Evolutionary conservation across 30 jellyfish, hydroid and myxozoan species (phyloP).

Genomic region (Aurelia aurita): DNA sequence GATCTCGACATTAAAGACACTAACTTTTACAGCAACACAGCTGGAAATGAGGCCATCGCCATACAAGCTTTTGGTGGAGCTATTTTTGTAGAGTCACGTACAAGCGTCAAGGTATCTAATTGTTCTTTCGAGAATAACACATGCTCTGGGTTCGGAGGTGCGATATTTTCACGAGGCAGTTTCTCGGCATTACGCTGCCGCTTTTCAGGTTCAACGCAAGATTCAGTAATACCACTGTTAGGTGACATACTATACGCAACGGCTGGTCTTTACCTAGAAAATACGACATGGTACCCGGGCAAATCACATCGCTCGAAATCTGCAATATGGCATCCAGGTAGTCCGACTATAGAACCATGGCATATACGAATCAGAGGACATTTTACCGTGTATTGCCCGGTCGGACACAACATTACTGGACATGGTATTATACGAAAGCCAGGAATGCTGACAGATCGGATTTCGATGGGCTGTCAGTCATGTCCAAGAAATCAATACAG

Average conservation of each 20-base stretch:
- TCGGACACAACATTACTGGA: conserved; percentile 85
- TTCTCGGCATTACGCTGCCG: conserved; percentile 54
- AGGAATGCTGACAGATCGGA: conserved; percentile 59
- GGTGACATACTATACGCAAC: conserved; percentile 97
- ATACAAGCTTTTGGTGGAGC: conserved; percentile 99
- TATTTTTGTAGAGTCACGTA: conserved; percentile 67
- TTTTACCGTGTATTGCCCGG: conserved; percentile 86
- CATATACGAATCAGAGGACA: conserved; percentile 66
- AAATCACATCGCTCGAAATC: conserved; percentile 49
- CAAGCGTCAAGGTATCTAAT: conserved; percentile 55
- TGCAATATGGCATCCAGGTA: conserved; percentile 98
- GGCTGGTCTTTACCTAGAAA: conserved; percentile 77
- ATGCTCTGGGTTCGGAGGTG: conserved; percentile 98
- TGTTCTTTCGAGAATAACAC: conserved; percentile 77
- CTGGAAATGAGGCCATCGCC: conserved; percentile 87
- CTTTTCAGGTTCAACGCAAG: conserved; percentile 62
- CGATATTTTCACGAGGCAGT: conserved; percentile 88
- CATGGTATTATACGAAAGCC: conserved; percentile 81
- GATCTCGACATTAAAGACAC: conserved; percentile 27
- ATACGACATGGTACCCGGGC: conserved; percentile 90
- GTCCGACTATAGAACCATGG: conserved; percentile 94
- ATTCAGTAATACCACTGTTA: conserved; percentile 64
- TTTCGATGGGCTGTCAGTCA: conserved; percentile 84
- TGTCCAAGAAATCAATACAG: conserved; percentile 87
- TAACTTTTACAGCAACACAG: conserved; percentile 68